Evolutionary conservation across 92 coral and sea anemone species (phyloP).

Genomic region (Nematostella vectensis): DNA sequence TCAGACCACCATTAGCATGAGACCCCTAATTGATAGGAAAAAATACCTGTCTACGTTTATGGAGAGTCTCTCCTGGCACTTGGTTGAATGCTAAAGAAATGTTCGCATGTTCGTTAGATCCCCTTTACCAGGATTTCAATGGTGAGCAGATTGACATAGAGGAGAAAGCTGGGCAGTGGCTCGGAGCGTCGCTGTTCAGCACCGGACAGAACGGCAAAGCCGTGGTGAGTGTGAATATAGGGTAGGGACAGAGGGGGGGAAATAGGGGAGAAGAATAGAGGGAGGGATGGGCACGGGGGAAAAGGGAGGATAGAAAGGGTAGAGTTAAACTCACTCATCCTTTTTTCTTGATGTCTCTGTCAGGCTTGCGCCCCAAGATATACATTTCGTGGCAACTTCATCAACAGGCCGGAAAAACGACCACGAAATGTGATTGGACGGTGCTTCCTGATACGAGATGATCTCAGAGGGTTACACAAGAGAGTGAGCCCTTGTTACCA

Average conservation of each 20-base stretch:
- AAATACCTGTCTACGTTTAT: too few species aligned
- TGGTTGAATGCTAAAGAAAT: too few species aligned
- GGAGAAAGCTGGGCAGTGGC: slow-evolving; percentile 54
- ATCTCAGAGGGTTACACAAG: background rate
- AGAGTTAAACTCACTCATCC: too few species aligned
- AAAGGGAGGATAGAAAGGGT: too few species aligned
- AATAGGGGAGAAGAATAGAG: too few species aligned
- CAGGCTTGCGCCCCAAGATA: slow-evolving; percentile 76
- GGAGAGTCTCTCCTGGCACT: too few species aligned
- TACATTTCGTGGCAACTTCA: slow-evolving; percentile 15
- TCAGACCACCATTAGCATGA: too few species aligned
- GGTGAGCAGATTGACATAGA: slow-evolving; percentile 22
- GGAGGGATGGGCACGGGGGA: too few species aligned
- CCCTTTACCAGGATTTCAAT: slow-evolving; percentile 1
- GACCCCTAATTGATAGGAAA: too few species aligned
- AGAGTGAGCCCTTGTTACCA: slow-evolving; percentile 29
- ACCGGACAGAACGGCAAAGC: slow-evolving; percentile 40
- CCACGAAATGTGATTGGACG: slow-evolving; percentile 27
- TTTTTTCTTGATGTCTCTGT: too few species aligned
- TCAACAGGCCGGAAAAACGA: slow-evolving; percentile 7
- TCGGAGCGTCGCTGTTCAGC: slow-evolving; percentile 53
- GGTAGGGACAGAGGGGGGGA: background rate
- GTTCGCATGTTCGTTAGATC: too few species aligned
- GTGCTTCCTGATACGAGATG: slow-evolving; percentile 35
- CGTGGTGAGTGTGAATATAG: slow-evolving; percentile 21